A percentile compares a stretch with the other conserved stretches of the same genome.
Evolutionary conservation across 2,797 vertebrate genomes (phyloP).

Genomic region (Acanthiza pusilla): DNA sequence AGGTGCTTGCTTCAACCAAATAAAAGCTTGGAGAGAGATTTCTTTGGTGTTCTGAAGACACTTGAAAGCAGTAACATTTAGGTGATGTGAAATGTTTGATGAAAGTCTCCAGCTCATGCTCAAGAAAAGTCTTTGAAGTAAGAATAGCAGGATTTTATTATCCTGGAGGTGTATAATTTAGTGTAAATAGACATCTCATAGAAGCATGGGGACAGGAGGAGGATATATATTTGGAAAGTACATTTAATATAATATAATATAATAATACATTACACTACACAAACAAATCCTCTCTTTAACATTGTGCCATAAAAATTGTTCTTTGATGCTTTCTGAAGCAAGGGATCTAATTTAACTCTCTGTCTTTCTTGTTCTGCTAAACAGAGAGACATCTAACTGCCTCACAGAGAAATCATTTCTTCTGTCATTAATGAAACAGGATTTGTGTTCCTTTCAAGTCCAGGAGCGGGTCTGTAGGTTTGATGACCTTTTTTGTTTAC

Average conservation of each 20-base stretch:
- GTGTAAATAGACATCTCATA: background rate
- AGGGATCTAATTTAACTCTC: background rate
- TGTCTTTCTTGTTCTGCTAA: background rate
- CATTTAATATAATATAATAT: slow-evolving; percentile 6
- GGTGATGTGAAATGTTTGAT: background rate
- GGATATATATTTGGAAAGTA: background rate
- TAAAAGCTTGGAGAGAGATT: background rate
- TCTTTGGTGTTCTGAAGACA: background rate
- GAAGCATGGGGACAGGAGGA: background rate
- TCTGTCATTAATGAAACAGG: background rate
- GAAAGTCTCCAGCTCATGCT: background rate
- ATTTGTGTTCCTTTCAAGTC: background rate
- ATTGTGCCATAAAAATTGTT: background rate
- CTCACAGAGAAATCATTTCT: background rate
- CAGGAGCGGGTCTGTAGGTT: background rate
- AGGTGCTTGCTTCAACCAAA: background rate
- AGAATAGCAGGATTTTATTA: slow-evolving; percentile 27
- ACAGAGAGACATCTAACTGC: background rate
- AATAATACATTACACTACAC: background rate
- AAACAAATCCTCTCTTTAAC: background rate
- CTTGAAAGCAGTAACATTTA: background rate
- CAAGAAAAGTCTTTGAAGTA: slow-evolving; percentile 31
- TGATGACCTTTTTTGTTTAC: background rate
- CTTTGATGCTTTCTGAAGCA: slow-evolving; percentile 19
- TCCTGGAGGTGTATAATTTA: background rate